Percentiles rank a stretch among this genome's conserved stretches.
These are phyloP conservation scores for Caretta caretta DNA, from an alignment of 2,113 vertebrate species.

Conservation along the genomic window DNA sequence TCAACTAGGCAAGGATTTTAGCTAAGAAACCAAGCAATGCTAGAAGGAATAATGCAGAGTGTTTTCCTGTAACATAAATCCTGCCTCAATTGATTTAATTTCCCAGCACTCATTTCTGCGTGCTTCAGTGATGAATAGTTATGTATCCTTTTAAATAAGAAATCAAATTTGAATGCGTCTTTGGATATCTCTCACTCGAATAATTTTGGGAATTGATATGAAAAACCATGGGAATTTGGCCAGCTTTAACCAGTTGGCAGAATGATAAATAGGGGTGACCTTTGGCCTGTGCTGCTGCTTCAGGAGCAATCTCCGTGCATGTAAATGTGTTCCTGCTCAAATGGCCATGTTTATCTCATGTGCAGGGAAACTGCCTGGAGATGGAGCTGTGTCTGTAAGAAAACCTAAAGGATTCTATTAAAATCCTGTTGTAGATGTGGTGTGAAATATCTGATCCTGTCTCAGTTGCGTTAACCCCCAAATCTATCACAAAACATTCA, in stretches of 20 bases:
- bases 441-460: not conserved
- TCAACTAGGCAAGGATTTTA: not conserved
- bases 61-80: constrained; percentile 1
- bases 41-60: not conserved
- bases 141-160: not conserved
- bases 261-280: not conserved
- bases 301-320: not conserved
- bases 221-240: not conserved
- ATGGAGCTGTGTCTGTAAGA: not conserved
- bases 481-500: accelerated
- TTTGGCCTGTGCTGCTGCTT: not conserved
- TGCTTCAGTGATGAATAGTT: not conserved
- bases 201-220: not conserved
- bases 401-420: not conserved
- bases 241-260: not conserved
- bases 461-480: not conserved
- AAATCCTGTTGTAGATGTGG: not conserved
- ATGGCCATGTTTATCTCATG: not conserved
- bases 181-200: accelerated
- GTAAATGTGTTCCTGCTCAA: not conserved
- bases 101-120: not conserved
- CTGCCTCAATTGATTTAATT: constrained; percentile 13
- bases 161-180: not conserved
- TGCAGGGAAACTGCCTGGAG: not conserved
- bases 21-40: not conserved